These are phyloP conservation scores for Halocaridina rubra DNA, from an alignment of 2,888 invertebrate species.

Conservation along the genomic window DNA sequence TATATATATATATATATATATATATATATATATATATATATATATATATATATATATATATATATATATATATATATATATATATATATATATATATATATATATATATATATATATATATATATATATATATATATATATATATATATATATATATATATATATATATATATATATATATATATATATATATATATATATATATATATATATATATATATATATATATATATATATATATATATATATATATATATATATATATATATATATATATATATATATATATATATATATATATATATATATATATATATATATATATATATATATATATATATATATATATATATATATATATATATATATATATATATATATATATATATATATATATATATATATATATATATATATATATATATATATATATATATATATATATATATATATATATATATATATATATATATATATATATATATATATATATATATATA, in stretches of 20 bases:
- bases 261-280: neutral
- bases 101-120: neutral
- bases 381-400: slow-evolving; percentile 9
- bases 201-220: neutral
- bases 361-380: neutral
- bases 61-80: neutral
- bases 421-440: neutral
- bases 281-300: neutral
- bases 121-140: neutral
- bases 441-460: neutral
- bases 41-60: neutral
- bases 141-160: neutral
- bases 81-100: neutral
- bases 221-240: neutral
- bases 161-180: neutral
- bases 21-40: neutral
- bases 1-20: neutral
- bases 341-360: neutral
- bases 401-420: neutral
- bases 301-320: neutral
- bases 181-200: neutral
- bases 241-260: neutral
- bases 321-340: neutral
- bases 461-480: neutral
- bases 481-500: neutral